phyloP scores from a whole-genome alignment of 2,888 invertebrate genomes.

The Cetonia aurata region DNA sequence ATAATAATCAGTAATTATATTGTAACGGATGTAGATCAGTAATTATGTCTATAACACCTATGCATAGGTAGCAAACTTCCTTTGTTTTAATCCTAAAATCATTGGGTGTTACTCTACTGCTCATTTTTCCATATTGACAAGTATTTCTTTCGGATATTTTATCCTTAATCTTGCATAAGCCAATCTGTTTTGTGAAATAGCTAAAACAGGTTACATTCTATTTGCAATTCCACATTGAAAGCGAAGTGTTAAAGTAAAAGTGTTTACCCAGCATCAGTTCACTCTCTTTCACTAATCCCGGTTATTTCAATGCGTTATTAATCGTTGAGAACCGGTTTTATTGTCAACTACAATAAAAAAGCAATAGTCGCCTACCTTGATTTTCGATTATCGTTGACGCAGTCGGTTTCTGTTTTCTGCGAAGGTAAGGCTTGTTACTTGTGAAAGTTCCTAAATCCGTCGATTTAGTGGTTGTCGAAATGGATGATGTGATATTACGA shows the following conservation, averaged over 20 bases:
- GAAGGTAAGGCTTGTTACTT: constrained; percentile 34
- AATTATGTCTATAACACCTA: no score
- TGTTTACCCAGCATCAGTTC: constrained; percentile 19
- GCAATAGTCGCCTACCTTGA: constrained; percentile 39
- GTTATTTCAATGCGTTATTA: constrained; percentile 20
- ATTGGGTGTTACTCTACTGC: no score
- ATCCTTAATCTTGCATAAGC: not conserved
- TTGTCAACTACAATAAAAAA: constrained; percentile 18
- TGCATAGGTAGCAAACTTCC: no score
- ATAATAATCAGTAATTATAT: no score
- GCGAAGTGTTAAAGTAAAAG: constrained; percentile 38
- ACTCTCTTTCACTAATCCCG: constrained; percentile 15
- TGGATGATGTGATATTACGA: constrained; percentile 53
- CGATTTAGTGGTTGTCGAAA: constrained; percentile 55
- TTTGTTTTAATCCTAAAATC: no score
- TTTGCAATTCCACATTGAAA: constrained; percentile 36
- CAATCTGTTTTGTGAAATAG: not conserved
- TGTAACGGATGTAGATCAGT: no score
- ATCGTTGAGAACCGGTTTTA: constrained; percentile 21
- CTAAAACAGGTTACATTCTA: constrained; percentile 19
- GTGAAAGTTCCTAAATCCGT: constrained; percentile 32
- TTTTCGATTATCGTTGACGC: constrained; percentile 29
- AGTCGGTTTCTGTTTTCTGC: constrained; percentile 44
- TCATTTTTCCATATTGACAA: no score
- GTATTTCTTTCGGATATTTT: not conserved